These are phyloP conservation scores for Falco cherrug DNA, from an alignment of 2,797 vertebrate genomes.

Conservation along the genomic window DNA sequence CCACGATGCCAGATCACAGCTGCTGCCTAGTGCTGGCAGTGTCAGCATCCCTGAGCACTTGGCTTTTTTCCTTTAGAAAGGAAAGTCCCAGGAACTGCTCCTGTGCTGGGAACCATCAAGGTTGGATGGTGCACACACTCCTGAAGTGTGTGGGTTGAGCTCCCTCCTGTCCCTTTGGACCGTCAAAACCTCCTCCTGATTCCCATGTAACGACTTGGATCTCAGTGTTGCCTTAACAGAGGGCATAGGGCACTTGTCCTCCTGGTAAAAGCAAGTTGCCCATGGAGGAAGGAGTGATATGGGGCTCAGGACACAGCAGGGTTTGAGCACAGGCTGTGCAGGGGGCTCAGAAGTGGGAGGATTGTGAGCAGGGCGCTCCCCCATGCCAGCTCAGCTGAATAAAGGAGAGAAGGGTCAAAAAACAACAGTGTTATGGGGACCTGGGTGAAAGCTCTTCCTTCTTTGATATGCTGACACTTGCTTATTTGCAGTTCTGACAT, in stretches of 20 bases:
- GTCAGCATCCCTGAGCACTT: not conserved
- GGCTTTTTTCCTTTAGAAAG: not conserved
- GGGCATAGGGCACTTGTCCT: not conserved
- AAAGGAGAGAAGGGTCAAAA: not conserved
- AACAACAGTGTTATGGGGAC: not conserved
- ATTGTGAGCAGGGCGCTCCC: not conserved
- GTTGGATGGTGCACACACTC: not conserved
- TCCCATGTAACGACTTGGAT: not conserved
- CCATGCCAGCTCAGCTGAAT: accelerated
- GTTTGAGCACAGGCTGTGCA: not conserved
- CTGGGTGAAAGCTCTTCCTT: not conserved
- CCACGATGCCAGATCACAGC: not conserved
- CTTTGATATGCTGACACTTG: not conserved
- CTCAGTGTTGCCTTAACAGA: accelerated
- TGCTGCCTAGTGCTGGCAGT: not conserved
- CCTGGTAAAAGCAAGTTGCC: accelerated
- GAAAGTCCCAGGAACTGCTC: not conserved
- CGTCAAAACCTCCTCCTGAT: not conserved
- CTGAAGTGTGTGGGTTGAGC: accelerated
- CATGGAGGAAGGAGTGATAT: not conserved
- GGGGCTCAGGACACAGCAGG: not conserved
- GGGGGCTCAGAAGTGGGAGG: not conserved
- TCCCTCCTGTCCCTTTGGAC: not conserved
- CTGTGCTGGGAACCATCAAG: not conserved
- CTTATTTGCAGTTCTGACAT: not conserved